phyloP scores from a whole-genome alignment of 2,888 invertebrate genomes.

The Heliothis peltigera region DNA sequence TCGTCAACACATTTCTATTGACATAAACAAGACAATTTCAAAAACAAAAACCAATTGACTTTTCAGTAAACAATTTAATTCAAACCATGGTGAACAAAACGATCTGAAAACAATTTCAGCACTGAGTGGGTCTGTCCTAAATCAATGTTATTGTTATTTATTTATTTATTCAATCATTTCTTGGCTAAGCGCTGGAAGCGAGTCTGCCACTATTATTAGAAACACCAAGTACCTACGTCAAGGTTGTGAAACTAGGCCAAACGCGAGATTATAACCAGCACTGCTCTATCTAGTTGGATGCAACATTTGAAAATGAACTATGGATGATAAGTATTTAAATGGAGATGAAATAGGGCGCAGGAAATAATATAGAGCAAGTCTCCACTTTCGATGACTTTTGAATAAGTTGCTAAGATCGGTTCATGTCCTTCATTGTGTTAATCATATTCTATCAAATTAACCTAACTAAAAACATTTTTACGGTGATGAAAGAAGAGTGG shows the following conservation, averaged over 20 bases:
- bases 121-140: slow-evolving; percentile 23
- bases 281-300: slow-evolving; percentile 50
- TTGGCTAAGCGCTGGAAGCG: slow-evolving; percentile 74
- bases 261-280: slow-evolving; percentile 72
- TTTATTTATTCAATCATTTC: slow-evolving; percentile 73
- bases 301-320: slow-evolving; percentile 50
- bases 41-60: slow-evolving; percentile 11
- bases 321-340: slow-evolving; percentile 31
- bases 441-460: too few species aligned
- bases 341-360: slow-evolving; percentile 21
- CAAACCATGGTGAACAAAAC: too few species aligned
- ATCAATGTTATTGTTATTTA: slow-evolving; percentile 53
- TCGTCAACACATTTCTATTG: slow-evolving; percentile 10
- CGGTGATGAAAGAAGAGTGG: too few species aligned
- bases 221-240: slow-evolving; percentile 79
- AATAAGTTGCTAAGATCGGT: neutral
- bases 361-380: slow-evolving; percentile 22
- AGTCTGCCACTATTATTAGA: slow-evolving; percentile 82
- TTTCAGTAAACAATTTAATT: slow-evolving; percentile 23
- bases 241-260: slow-evolving; percentile 86
- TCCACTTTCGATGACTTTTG: slow-evolving; percentile 35
- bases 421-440: neutral
- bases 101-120: too few species aligned
- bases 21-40: slow-evolving; percentile 9
- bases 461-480: too few species aligned